Base-by-base conservation (phyloP, 2,888 invertebrate genomes). In the Apamea epomidion region DNA sequence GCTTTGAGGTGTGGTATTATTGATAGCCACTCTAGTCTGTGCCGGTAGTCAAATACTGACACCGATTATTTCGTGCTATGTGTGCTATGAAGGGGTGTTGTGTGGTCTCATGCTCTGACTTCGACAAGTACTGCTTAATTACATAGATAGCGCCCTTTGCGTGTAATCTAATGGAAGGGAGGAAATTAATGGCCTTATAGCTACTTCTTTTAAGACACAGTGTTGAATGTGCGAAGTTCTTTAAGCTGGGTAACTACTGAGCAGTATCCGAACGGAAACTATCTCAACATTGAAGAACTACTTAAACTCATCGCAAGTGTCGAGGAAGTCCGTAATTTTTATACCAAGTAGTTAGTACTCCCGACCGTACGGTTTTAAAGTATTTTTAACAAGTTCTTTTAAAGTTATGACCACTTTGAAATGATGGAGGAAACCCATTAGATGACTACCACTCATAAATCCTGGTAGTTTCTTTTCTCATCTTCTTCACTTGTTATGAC, bases 241-340 rank as follows among this genome's bases (percentile, higher is more conserved):
- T 21, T 54, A 62, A 80, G 70, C 84, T 69, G 70, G 37, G 42
- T 60, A 73, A 68, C 72, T 71, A 64, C 72, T 32, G 18, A 62
- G 21, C 45, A 64, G 45, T 54, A 69, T 62, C 37, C 16, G 58
- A 45, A 69, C 48, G 45, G 29, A 62, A 78, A 85, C 86, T 78
- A 69, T 82, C 75, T 70, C 65, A 75, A 78, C 78, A 65, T 81
- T 85, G 69, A 75, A 82, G 60, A 82, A 84, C 85, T 84, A 74
- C 72, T 81, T 70, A 70, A 83, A 76, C 60, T 78, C 71, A 45
- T 78, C 64, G 29, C 42, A 82, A 86, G 86, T 81, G 86, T 75
- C 73, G 78, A 62, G 60, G 42, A 75, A 86, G 48, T 76, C 42
- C 25, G 62, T 81, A 86, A 86, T 83, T 86, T 82, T 85, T 84